phyloP scores from a whole-genome alignment of 2,888 invertebrate genomes.

The Ophioninae sp. region DNA sequence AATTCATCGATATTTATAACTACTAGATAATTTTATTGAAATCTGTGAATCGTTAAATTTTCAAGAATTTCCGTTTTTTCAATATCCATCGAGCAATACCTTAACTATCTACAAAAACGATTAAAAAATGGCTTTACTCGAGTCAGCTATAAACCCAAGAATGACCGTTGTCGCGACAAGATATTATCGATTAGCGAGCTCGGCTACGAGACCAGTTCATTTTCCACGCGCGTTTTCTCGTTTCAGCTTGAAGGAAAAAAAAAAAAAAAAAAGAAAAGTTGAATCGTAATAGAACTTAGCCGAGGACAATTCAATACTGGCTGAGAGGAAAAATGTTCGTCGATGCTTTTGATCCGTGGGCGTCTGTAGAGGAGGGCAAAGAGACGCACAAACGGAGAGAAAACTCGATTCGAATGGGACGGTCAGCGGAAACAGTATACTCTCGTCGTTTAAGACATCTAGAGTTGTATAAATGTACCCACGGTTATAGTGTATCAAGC shows the following conservation, averaged over 20 bases:
- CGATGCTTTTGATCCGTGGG: conserved; percentile 20
- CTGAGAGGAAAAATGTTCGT: conserved; percentile 28
- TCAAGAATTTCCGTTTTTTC: too few species aligned
- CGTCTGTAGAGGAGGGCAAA: conserved; percentile 1
- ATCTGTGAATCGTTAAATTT: too few species aligned
- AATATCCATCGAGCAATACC: background rate
- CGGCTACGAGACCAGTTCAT: background rate
- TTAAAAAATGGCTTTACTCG: background rate
- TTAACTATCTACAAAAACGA: background rate
- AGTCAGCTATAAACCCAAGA: background rate
- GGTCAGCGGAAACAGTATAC: conserved; percentile 37
- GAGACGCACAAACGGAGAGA: conserved; percentile 23
- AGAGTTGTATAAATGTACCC: conserved; percentile 11
- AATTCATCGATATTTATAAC: too few species aligned
- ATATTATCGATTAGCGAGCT: background rate
- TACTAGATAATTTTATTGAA: too few species aligned
- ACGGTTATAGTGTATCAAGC: conserved; percentile 39
- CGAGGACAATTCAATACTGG: conserved; percentile 9
- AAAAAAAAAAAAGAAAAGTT: conserved; percentile 1
- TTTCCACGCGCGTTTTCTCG: background rate
- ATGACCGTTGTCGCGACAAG: background rate
- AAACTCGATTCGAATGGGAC: conserved; percentile 46
- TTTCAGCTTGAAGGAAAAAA: background rate
- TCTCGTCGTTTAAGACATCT: conserved; percentile 37
- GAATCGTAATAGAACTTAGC: background rate